These are phyloP conservation scores for Myotis davidii DNA, from an alignment of 2,113 vertebrate species.

Conservation along the genomic window DNA sequence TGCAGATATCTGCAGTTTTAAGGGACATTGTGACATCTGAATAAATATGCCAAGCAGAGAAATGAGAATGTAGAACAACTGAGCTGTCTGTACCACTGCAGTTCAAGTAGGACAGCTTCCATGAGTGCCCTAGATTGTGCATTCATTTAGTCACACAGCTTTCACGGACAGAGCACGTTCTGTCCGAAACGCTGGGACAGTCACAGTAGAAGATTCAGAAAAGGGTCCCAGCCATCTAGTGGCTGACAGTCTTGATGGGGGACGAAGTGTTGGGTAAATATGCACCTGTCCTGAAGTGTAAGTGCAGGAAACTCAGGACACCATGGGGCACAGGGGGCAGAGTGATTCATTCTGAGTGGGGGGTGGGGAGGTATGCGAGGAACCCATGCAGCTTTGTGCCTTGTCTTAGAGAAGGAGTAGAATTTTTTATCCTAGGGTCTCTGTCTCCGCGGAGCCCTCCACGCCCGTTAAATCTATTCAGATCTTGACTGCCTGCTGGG, in stretches of 20 bases:
- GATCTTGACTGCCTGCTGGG: background rate
- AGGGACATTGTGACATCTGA: background rate
- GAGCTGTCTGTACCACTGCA: background rate
- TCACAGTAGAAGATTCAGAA: conserved; percentile 13
- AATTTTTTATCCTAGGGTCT: background rate
- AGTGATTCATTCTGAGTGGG: background rate
- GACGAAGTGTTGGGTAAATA: background rate
- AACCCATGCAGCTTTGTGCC: background rate
- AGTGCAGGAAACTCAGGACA: background rate
- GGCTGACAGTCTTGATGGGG: background rate
- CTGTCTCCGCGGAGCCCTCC: background rate
- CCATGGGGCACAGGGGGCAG: accelerated
- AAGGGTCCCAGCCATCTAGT: background rate
- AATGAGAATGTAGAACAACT: background rate
- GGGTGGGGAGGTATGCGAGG: background rate
- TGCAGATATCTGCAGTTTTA: background rate
- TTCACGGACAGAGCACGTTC: background rate
- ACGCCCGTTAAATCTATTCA: background rate
- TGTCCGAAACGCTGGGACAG: background rate
- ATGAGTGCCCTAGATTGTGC: background rate
- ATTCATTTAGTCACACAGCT: background rate
- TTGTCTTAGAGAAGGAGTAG: background rate
- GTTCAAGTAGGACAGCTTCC: conserved; percentile 49
- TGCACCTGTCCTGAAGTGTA: background rate
- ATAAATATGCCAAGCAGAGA: background rate